Percentiles rank a stretch among this genome's conserved stretches.
phyloP scores from a whole-genome alignment of 2,888 invertebrate species.

The Drosophila setosimentum region DNA sequence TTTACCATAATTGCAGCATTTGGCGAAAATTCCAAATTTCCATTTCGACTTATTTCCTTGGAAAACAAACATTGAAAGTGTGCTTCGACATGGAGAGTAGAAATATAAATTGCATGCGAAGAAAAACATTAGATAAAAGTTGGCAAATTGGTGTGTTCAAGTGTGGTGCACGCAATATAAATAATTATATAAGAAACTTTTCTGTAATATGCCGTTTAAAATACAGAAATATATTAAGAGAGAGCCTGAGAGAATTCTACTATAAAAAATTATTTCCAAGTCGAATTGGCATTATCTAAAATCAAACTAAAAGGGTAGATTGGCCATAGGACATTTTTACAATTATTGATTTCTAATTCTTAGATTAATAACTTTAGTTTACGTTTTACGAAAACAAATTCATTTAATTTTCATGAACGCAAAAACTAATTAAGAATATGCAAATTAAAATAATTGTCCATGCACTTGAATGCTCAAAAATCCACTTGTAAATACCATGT shows the following conservation, averaged over 20 bases:
- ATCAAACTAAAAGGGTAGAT: background rate
- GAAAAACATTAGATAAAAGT: background rate
- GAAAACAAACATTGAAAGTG: constrained; percentile 2
- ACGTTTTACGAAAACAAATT: background rate
- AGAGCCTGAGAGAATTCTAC: background rate
- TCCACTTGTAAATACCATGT: background rate
- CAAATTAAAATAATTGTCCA: constrained; percentile 58
- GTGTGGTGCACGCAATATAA: background rate
- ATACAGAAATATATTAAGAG: background rate
- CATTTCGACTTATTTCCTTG: constrained; percentile 10
- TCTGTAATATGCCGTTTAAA: background rate
- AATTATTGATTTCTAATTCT: background rate
- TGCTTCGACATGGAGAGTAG: background rate
- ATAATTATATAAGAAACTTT: background rate
- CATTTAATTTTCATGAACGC: constrained; percentile 35
- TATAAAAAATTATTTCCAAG: background rate
- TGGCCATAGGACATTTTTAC: background rate
- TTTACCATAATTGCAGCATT: constrained; percentile 11
- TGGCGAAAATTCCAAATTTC: constrained; percentile 7
- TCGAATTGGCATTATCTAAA: background rate
- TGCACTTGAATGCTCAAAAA: constrained; percentile 52
- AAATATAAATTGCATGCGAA: background rate
- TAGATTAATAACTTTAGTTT: background rate
- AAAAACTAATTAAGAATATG: constrained; percentile 62
- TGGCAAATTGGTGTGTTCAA: background rate